Evolutionary conservation across 53 echinoderm and acorn worm genomes (phyloP), one percentile per base, ranked within the genome.

Genomic region (Echinometra lucunter): DNA sequence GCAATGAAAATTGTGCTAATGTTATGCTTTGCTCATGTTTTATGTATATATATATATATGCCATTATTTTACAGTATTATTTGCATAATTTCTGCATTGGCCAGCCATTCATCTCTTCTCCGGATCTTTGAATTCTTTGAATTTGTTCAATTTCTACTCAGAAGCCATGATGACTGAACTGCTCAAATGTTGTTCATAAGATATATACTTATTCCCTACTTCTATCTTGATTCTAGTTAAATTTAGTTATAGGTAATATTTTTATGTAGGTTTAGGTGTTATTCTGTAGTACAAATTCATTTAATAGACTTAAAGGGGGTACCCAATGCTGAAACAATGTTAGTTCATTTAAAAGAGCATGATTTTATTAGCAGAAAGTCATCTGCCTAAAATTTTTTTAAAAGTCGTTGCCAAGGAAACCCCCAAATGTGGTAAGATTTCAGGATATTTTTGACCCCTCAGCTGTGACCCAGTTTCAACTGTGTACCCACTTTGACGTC

Each of bases 31-130:
- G 78, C 78, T 78, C 35, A 37, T 75, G 42, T 78, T 38, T 53
- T 38, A 3, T 78, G 69, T 42, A 40, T 42, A 40, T 78, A 78
- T 40, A 42, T 23, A n/a, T n/a, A n/a, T 42, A 78, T 42, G 38
- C 38, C 38, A 78, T 42, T 34, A 38, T 78, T 72, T 23, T 21
- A 35, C 78, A 78, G 78, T 78, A 78, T 78, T 78, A 78, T 78
- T 6, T 78, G 38, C 78, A 4, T n/a, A n/a, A n/a, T 42, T 19
- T 34, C 21, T 75, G 40, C 16, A 11, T 3, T n/a, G n/a, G n/a
- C n/a, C n/a, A n/a, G 18, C 5, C 18, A 32, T 18, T 75, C 7
- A 19, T 37, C 13, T 74, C 37, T 37, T 74, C 16, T 40, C 16
- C 21, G 16, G 17, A 19, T 21, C 78, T 38, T 42, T 23, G 63